Evolutionary conservation across 2,113 vertebrate species (phyloP).

Genomic region (Capricornis sumatraensis): DNA sequence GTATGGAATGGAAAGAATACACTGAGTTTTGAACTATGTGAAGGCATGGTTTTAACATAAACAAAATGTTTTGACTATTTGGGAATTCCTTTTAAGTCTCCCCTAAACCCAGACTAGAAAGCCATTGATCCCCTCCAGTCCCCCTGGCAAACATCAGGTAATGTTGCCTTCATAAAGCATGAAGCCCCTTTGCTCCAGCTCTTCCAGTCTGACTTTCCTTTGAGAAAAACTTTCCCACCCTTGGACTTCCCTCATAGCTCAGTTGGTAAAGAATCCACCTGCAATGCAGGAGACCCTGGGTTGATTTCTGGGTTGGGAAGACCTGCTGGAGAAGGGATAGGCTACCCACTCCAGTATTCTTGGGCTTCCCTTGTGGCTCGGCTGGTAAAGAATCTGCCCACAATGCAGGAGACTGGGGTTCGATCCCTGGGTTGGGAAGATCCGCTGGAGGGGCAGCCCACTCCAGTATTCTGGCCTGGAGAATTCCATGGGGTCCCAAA

Average conservation of each 20-base stretch:
- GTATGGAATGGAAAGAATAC: background rate
- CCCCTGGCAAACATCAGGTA: fast-evolving
- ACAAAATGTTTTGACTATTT: background rate
- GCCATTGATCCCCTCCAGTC: background rate
- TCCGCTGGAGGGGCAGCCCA: background rate
- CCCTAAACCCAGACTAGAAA: background rate
- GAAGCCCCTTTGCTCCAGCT: background rate
- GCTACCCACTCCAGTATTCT: background rate
- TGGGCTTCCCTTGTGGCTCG: background rate
- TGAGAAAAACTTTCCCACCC: background rate
- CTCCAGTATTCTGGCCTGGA: background rate
- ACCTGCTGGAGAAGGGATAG: background rate
- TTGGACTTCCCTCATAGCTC: background rate
- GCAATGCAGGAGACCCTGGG: background rate
- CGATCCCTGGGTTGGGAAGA: background rate
- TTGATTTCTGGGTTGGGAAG: background rate
- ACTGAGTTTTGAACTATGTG: background rate
- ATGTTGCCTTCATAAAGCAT: background rate
- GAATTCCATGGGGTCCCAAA: background rate
- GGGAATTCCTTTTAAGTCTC: background rate
- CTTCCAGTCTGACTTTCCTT: background rate
- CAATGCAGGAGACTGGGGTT: background rate
- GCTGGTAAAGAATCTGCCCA: background rate
- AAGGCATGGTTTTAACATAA: background rate
- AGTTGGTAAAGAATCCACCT: background rate